Conservation (phyloP, 2,888 invertebrate species). For the Labia minor region DNA sequence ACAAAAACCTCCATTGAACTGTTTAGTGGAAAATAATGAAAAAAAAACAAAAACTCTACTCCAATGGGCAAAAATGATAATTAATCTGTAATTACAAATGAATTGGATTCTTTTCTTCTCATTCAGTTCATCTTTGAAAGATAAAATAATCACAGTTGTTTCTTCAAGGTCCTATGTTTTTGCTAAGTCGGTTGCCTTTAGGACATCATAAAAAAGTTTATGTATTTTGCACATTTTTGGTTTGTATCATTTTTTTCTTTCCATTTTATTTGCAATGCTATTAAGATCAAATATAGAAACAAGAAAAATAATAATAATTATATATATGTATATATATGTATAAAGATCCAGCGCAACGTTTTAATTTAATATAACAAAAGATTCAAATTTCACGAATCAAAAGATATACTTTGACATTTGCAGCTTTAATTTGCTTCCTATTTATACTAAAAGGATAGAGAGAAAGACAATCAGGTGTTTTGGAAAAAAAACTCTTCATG, state of each 20-base stretch:
- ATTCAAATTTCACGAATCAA: neutral
- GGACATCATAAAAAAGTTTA: neutral
- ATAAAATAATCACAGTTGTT: neutral
- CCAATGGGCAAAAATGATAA: too few species aligned
- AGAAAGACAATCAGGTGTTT: too few species aligned
- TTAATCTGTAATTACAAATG: neutral
- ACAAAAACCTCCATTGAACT: neutral
- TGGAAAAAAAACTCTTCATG: too few species aligned
- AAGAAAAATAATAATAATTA: too few species aligned
- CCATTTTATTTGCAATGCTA: neutral
- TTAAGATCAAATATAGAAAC: neutral
- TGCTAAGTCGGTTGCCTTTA: neutral
- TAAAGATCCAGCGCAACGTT: too few species aligned
- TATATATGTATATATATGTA: too few species aligned
- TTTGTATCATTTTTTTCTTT: neutral
- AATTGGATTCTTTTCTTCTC: slow-evolving; percentile 2
- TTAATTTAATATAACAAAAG: too few species aligned
- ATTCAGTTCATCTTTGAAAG: neutral
- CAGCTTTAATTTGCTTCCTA: too few species aligned
- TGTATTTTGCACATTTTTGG: slow-evolving; percentile 2
- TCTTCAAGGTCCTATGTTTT: neutral
- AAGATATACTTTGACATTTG: neutral
- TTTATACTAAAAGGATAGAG: too few species aligned
- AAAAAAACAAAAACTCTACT: neutral
- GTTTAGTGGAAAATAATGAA: neutral